Conservation (phyloP, 2,797 vertebrate genomes). For the Acanthopagrus latus region DNA sequence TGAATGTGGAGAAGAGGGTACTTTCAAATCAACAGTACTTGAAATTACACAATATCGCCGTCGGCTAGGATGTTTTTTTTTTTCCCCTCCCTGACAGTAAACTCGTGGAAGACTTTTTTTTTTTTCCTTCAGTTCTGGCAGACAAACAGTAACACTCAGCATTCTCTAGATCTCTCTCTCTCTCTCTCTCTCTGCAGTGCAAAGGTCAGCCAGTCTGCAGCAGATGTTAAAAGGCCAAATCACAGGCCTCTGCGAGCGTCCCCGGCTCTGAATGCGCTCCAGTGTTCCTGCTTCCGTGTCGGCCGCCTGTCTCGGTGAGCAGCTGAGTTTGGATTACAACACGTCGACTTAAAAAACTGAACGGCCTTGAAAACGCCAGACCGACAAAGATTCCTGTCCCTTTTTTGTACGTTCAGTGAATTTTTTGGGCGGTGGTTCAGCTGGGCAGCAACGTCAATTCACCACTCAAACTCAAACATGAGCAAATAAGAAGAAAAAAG, state of each 20-base stretch:
- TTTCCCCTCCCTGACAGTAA: conserved; percentile 8
- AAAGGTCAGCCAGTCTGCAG: conserved; percentile 63
- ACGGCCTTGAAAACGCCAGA: background rate
- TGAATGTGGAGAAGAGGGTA: background rate
- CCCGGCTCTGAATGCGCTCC: conserved; percentile 51
- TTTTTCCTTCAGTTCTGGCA: background rate
- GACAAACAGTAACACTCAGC: conserved; percentile 26
- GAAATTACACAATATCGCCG: background rate
- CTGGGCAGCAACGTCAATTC: background rate
- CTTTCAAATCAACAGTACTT: background rate
- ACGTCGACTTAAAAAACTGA: background rate
- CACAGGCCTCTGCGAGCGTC: conserved; percentile 56
- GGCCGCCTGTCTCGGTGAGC: conserved; percentile 35
- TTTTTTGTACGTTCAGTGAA: background rate
- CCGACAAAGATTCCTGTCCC: background rate
- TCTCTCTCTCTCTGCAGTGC: conserved; percentile 10
- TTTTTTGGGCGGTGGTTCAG: background rate
- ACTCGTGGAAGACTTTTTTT: background rate
- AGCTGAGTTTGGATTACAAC: conserved; percentile 14
- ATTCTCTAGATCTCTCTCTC: conserved; percentile 22
- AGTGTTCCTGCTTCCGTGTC: conserved; percentile 42
- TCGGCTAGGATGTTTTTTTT: background rate
- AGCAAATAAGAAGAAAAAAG: no score
- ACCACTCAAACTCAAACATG: background rate
- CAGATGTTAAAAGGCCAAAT: conserved; percentile 72